A percentile compares a stretch with the other conserved stretches of the same genome.
Conservation (phyloP, 2,113 vertebrate genomes). For the Amblyornis subalaris region DNA sequence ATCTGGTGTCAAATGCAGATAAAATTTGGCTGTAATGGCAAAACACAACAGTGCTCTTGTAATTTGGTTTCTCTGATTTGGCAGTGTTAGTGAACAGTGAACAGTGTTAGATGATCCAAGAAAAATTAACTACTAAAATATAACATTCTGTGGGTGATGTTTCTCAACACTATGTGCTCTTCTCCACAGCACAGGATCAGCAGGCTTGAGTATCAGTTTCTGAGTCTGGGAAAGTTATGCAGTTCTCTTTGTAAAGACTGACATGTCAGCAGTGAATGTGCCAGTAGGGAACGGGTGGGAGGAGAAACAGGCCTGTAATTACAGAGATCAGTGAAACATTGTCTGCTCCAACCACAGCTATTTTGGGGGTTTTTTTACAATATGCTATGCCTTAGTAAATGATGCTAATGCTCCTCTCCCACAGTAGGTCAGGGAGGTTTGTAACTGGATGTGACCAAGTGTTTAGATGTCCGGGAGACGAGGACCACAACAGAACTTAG, state of each 20-base stretch:
- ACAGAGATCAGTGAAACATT: neutral
- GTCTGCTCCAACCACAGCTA: neutral
- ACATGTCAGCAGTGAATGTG: slow-evolving; percentile 14
- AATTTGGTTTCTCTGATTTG: neutral
- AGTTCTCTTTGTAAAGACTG: neutral
- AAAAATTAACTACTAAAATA: neutral
- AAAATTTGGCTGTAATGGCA: neutral
- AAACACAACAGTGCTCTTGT: neutral
- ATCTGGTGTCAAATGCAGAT: neutral
- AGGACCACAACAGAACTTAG: neutral
- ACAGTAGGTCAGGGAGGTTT: neutral
- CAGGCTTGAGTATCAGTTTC: neutral
- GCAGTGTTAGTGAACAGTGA: neutral
- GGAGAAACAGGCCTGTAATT: neutral
- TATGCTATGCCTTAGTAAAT: neutral
- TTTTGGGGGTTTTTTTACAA: neutral
- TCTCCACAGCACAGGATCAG: neutral
- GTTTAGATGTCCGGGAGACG: neutral
- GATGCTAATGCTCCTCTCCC: neutral
- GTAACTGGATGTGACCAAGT: neutral
- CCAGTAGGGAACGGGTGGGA: neutral
- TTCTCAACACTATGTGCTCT: neutral
- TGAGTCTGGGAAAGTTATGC: neutral
- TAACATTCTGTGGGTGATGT: neutral
- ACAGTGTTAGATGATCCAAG: neutral